Evolutionary conservation across 92 coral and sea anemone species (phyloP).

Genomic region (Porites evermanni): DNA sequence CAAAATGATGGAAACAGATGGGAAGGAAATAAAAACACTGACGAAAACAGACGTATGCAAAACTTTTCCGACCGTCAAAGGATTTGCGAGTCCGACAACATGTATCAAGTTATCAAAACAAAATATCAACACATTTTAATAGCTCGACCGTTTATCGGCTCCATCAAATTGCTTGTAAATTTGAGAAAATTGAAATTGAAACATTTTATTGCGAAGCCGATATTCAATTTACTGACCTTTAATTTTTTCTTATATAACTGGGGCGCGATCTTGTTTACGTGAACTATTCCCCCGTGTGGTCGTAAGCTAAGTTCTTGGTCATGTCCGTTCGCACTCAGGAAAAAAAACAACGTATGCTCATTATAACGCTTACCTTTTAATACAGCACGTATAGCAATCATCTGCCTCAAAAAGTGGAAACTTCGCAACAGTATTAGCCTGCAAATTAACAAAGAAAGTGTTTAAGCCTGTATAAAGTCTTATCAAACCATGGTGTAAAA

Average conservation of each 20-base stretch:
- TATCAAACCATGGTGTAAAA: neutral
- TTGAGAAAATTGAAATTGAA: slow-evolving; percentile 10
- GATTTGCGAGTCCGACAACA: slow-evolving; percentile 21
- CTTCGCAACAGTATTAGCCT: slow-evolving; percentile 21
- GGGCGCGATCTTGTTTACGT: neutral
- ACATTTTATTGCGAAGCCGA: slow-evolving; percentile 17
- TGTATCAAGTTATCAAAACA: slow-evolving; percentile 52
- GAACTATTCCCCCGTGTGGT: slow-evolving; percentile 6
- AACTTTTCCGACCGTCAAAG: neutral
- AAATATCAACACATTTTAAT: slow-evolving; percentile 50
- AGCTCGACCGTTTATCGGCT: slow-evolving; percentile 33
- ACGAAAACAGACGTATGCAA: slow-evolving; percentile 8
- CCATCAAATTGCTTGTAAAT: slow-evolving; percentile 38
- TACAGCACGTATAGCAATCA: slow-evolving; percentile 10
- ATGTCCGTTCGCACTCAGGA: neutral
- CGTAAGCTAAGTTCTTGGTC: neutral
- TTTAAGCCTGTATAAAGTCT: neutral
- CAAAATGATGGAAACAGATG: slow-evolving; percentile 14
- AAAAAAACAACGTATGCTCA: neutral
- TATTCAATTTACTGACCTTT: neutral
- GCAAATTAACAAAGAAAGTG: slow-evolving; percentile 16
- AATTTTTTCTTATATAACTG: neutral
- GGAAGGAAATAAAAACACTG: neutral
- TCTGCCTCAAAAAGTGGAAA: slow-evolving; percentile 22
- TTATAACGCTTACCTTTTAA: slow-evolving; percentile 23